Base-by-base conservation (phyloP, 2,113 vertebrate genomes). In the Paradoxurus hermaphroditus region DNA sequence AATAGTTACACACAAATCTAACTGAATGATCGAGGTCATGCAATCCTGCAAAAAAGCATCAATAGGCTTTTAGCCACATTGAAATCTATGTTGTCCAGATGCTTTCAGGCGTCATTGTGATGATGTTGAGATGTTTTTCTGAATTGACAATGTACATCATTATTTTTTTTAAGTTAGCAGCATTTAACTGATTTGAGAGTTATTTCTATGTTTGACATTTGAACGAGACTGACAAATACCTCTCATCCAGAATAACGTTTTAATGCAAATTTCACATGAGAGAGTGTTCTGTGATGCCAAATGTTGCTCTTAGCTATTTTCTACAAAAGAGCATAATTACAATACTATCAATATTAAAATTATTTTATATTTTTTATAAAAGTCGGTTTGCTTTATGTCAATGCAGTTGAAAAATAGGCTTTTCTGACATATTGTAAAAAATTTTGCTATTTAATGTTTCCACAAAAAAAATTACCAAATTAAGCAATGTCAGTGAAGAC, bases 171-270 rank as follows among this genome's bases (percentile, higher is more conserved):
- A 94, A 90, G 53, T 72, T 41, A 92, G 46, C 34, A 83, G 79
- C 16, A 89, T 88, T 94, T 97, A 96, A 93, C 63, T 91, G 73
- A 95, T 96, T 93, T 96, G 90, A 97, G 3, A 46, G 86, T 86
- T 97, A 94, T 95, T 96, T 44, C 87, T 97, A n/a, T 84, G 41
- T 86, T 97, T 95, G 90, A 79, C 92, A 92, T 93, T 90, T 96
- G 90, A 51, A 91, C 41, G 67, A 95, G 41, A 93, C 1, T 83
- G 73, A 96, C 41, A 93, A 96, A 97, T 86, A 53, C 14, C 19
- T 23, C 90, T 93, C 97, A 34, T 93, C 67, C 67, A 98, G 92
- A 86, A 96, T 89, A 97, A 95, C 56, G 86, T 92, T 84, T 94
- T 93, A 93, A 73, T 93, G 84, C n/a, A 92, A 93, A 96, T 96